Evolutionary conservation across 92 coral and sea anemone species (phyloP).

Genomic region (Porites cylindrica): DNA sequence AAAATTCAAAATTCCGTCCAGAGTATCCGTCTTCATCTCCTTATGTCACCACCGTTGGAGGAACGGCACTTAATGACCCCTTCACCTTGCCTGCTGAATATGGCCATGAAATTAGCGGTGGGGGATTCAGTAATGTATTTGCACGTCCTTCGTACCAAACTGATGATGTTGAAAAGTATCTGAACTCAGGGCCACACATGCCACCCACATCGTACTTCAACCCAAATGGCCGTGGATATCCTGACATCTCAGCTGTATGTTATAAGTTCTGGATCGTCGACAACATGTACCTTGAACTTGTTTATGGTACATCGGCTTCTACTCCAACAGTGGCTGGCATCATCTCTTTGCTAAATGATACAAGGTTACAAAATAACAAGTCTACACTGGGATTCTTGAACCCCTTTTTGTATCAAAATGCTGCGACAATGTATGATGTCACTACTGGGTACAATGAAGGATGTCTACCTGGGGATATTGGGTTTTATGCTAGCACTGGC

Average conservation of each 20-base stretch:
- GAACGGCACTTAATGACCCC: constrained; percentile 92
- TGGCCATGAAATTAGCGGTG: constrained; percentile 97
- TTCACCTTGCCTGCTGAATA: constrained; percentile 71
- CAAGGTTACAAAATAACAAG: constrained; percentile 82
- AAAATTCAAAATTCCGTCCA: constrained; percentile 91
- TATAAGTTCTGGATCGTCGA: constrained; percentile 98
- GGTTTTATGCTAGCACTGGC: constrained; percentile 90
- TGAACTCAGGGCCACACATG: constrained; percentile 86
- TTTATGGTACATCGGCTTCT: constrained; percentile 95
- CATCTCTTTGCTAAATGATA: constrained; percentile 89
- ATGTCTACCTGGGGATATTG: constrained; percentile 87
- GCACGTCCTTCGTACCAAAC: constrained; percentile 87
- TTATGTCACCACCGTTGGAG: constrained; percentile 98
- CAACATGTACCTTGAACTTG: constrained; percentile 90
- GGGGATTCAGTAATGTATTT: constrained; percentile 94
- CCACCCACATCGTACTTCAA: constrained; percentile 87
- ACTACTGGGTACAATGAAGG: constrained; percentile 94
- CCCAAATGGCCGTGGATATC: constrained; percentile 91
- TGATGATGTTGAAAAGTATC: constrained; percentile 82
- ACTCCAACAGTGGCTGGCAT: constrained; percentile 99
- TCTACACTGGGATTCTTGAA: constrained; percentile 94
- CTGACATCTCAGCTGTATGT: constrained; percentile 93
- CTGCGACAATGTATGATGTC: constrained; percentile 86
- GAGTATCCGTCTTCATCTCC: constrained; percentile 96
- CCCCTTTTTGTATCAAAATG: constrained; percentile 94